Conservation (phyloP, 1,140 invertebrate genomes). For the Pseudomyrmex dendroicus region DNA sequence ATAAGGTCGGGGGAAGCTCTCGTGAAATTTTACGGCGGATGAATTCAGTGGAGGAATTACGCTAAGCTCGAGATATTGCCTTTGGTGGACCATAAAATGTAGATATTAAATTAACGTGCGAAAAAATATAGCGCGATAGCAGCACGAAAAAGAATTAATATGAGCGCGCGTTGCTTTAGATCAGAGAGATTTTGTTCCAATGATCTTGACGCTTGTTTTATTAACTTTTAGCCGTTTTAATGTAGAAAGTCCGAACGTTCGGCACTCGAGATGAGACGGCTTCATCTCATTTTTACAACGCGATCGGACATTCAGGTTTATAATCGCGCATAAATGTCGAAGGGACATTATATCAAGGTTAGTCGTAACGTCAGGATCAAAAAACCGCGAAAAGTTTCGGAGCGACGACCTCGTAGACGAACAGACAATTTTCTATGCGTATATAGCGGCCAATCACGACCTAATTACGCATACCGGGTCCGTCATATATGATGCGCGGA, state of each 20-base stretch:
- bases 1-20: constrained; percentile 13
- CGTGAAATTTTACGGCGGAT: constrained; percentile 40
- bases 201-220: not conserved
- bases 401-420: constrained; percentile 17
- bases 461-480: constrained; percentile 51
- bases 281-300: not conserved
- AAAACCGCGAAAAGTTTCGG: not conserved
- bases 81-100: constrained; percentile 35
- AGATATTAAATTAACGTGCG: constrained; percentile 33
- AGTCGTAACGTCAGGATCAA: not conserved
- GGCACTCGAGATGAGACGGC: not conserved
- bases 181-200: not conserved
- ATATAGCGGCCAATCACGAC: constrained; percentile 44
- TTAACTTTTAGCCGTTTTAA: not conserved
- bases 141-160: not conserved
- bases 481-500: constrained; percentile 25
- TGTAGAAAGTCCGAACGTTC: not conserved
- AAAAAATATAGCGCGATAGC: not conserved
- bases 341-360: not conserved
- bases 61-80: constrained; percentile 38
- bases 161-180: not conserved
- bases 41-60: constrained; percentile 34
- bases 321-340: not conserved
- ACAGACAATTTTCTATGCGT: constrained; percentile 42
- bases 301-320: not conserved